Percentiles rank a stretch among this genome's conserved stretches.
Evolutionary conservation across 2,888 invertebrate genomes (phyloP).

Genomic region (Hyppa rectilinea): DNA sequence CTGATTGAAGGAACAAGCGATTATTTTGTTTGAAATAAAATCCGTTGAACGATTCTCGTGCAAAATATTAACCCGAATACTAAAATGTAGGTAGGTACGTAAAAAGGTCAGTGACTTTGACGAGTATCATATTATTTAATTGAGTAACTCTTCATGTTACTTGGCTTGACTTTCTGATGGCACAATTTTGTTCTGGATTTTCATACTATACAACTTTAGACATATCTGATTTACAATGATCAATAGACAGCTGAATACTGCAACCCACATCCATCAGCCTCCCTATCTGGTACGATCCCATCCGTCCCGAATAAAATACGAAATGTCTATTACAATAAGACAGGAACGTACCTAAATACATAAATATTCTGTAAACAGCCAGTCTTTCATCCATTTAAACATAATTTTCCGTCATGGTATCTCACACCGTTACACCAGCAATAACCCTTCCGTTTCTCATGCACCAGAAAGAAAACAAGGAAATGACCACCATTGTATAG

Average conservation of each 20-base stretch:
- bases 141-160: neutral
- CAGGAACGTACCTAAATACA: conserved; percentile 4
- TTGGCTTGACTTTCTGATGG: neutral
- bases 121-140: conserved; percentile 3
- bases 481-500: conserved; percentile 2
- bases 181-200: no score
- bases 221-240: conserved; percentile 30
- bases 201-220: conserved; percentile 1
- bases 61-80: conserved; percentile 12
- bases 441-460: conserved; percentile 9
- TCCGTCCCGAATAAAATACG: conserved; percentile 17
- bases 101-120: conserved; percentile 1
- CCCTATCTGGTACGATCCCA: conserved; percentile 17
- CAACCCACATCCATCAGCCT: conserved; percentile 36
- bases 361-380: neutral
- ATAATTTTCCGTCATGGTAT: neutral
- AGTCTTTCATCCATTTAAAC: neutral
- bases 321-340: conserved; percentile 11
- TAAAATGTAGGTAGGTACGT: neutral
- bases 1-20: neutral
- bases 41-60: neutral
- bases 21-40: neutral
- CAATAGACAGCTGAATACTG: conserved; percentile 22
- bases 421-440: neutral
- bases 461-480: conserved; percentile 18